Evolutionary conservation across 2,797 vertebrate genomes (phyloP).

Genomic region (Prionace glauca): DNA sequence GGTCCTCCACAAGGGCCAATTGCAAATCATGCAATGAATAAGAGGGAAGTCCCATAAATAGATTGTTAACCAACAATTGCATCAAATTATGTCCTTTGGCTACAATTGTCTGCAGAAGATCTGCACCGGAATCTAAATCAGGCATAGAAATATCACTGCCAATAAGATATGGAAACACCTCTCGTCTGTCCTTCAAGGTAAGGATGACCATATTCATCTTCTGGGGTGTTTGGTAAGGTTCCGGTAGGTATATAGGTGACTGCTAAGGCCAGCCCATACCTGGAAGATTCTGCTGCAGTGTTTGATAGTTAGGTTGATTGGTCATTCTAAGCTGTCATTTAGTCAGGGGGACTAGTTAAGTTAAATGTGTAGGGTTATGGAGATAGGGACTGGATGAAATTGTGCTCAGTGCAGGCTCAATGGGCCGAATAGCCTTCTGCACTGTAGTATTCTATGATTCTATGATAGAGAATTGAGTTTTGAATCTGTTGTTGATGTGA

Average conservation of each 20-base stretch:
- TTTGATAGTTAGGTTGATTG: too few relatives aligned
- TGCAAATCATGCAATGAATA: neutral
- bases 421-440: too few relatives aligned
- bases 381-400: too few relatives aligned
- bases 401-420: too few relatives aligned
- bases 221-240: neutral
- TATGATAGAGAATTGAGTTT: neutral
- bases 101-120: neutral
- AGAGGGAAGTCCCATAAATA: neutral
- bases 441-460: too few relatives aligned
- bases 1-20: neutral
- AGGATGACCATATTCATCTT: neutral
- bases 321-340: too few relatives aligned
- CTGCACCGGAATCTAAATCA: neutral
- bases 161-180: neutral
- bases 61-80: neutral
- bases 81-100: neutral
- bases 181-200: neutral
- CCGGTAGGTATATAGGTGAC: neutral
- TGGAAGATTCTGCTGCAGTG: neutral
- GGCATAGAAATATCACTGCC: neutral
- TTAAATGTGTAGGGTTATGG: too few relatives aligned
- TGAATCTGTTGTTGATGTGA: neutral
- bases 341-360: too few relatives aligned
- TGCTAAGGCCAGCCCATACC: neutral